Evolutionary conservation across 2,797 vertebrate genomes (phyloP), one percentile per base, ranked within the genome.

Genomic region (Characodon lateralis): DNA sequence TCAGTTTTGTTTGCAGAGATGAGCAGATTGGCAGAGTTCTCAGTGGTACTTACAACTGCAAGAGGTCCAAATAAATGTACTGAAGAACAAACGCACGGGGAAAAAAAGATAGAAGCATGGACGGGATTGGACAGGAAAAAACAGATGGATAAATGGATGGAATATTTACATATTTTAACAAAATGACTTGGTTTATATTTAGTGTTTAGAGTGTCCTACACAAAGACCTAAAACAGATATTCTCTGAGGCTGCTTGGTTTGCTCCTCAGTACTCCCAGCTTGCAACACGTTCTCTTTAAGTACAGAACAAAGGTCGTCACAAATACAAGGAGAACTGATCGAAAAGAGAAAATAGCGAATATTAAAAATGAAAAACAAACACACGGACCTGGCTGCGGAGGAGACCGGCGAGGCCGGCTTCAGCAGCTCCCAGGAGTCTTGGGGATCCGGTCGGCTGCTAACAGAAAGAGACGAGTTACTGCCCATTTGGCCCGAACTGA

Each of bases 381-480:
- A 50, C 31, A 78, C 92, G 81, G 74, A 95, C 96, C 94, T 94
- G 84, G 85, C 39, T 0, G 89, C 87, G 50, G 89, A 79, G 24
- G 89, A 83, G 76, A 80, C 72, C 76, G 83, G 77, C 1, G 85
- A 69, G 6, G 90, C 53, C 2, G 90, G 77, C 43, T 88, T 94
- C 24, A 93, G 86, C 41, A 94, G 84, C 31, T 95, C 93, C 91
- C 94, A 90, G 55, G 92, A 87, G 73, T 94, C 95, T 73, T 89
- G 93, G 24, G 74, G 26, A 59, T 95, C 95, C 0, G 88, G 78
- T 3, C 89, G 91, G 24, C 88, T 83, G 71, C 88, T 87, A 16
- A 92, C 76, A 7, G 90, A 88, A 74, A 95, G 87, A 78, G 95
- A 95, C 0, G 92, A 91, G 90, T 93, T 93, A 84, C 93, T 95